phyloP scores from a whole-genome alignment of 2,888 invertebrate species.

The Drosophila helvetica region DNA sequence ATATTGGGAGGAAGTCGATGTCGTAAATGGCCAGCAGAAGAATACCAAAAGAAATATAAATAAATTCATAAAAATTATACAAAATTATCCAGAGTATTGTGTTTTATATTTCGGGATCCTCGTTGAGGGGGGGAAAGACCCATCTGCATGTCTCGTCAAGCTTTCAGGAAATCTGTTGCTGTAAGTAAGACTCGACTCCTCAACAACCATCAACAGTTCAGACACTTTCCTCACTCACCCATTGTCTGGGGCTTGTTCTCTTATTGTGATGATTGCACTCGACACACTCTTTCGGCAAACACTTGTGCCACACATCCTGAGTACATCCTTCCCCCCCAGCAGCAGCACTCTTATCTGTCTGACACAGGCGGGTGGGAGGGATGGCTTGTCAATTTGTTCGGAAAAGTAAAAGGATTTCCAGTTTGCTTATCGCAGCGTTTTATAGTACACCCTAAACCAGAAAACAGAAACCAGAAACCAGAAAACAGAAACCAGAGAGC shows the following conservation, averaged over 20 bases:
- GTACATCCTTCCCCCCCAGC: conserved; percentile 34
- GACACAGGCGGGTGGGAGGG: conserved; percentile 33
- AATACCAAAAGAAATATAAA: conserved; percentile 33
- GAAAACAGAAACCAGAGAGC: background rate
- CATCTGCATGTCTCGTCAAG: background rate
- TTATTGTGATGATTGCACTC: conserved; percentile 69
- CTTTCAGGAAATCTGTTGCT: conserved; percentile 25
- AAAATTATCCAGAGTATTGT: background rate
- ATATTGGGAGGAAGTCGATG: conserved; percentile 21
- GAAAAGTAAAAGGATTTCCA: conserved; percentile 60
- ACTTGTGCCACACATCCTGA: conserved; percentile 55
- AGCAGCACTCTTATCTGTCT: conserved; percentile 25
- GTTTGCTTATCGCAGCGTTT: conserved; percentile 56
- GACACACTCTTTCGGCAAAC: conserved; percentile 67
- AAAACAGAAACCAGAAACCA: too few species aligned
- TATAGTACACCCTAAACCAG: conserved; percentile 50
- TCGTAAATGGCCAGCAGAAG: conserved; percentile 39
- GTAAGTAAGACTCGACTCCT: conserved; percentile 25
- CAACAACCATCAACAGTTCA: conserved; percentile 59
- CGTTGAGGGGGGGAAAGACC: background rate
- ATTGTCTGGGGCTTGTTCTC: conserved; percentile 46
- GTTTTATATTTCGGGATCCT: background rate
- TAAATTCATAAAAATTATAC: conserved; percentile 36
- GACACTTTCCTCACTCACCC: conserved; percentile 44
- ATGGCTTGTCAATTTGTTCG: conserved; percentile 66